phyloP scores from a whole-genome alignment of 2,113 vertebrate genomes.

The Penelope pileata region DNA sequence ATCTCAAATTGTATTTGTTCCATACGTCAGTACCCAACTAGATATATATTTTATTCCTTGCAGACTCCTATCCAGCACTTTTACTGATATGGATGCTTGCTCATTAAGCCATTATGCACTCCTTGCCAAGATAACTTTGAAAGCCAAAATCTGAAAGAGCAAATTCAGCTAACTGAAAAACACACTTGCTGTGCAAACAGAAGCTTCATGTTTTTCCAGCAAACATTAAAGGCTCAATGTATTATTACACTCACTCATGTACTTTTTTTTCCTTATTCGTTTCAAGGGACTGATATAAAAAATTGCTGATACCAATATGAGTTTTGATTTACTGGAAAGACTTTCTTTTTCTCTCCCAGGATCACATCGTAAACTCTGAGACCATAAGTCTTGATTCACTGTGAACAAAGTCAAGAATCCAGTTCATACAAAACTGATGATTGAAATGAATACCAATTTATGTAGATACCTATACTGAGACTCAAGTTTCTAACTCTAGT shows the following conservation, averaged over 20 bases:
- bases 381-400: not conserved
- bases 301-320: rapidly evolving
- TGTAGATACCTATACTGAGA: not conserved
- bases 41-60: not conserved
- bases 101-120: not conserved
- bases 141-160: not conserved
- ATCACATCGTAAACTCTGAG: not conserved
- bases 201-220: not conserved
- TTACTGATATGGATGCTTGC: not conserved
- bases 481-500: not conserved
- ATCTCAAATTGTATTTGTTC: not conserved
- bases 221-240: not conserved
- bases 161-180: not conserved
- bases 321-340: not conserved
- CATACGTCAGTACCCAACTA: not conserved
- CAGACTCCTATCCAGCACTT: not conserved
- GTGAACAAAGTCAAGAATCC: not conserved
- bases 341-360: not conserved
- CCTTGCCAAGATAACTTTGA: not conserved
- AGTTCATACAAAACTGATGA: not conserved
- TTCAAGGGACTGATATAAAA: not conserved
- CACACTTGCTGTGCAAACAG: not conserved
- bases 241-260: not conserved
- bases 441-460: not conserved
- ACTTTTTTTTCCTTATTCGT: not conserved